Percentiles rank a stretch among this genome's conserved stretches.
These are phyloP conservation scores for Euura saliciscinereae DNA, from an alignment of 1,140 invertebrate genomes.

Conservation along the genomic window DNA sequence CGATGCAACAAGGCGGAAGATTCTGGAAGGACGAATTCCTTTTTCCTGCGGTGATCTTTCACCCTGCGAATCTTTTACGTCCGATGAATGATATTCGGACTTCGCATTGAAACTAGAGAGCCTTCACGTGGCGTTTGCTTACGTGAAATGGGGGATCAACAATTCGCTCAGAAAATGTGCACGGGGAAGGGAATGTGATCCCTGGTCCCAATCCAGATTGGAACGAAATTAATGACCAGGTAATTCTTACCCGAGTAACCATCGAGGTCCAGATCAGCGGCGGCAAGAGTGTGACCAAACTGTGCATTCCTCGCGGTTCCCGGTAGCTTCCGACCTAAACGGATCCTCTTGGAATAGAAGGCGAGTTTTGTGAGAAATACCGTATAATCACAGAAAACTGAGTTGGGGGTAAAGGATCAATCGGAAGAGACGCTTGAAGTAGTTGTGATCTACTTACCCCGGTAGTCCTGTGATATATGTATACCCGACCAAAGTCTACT, in stretches of 20 bases:
- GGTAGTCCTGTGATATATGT: slow-evolving; percentile 59
- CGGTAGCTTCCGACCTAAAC: slow-evolving; percentile 53
- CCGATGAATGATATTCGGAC: too few species aligned
- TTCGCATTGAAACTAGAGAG: too few species aligned
- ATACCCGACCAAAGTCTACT: slow-evolving; percentile 66
- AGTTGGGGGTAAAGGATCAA: background rate
- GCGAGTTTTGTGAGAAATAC: background rate
- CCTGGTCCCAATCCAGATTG: too few species aligned
- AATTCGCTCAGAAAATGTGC: too few species aligned
- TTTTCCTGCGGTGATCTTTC: too few species aligned
- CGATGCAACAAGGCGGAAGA: too few species aligned
- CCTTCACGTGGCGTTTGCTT: too few species aligned
- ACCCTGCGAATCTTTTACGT: too few species aligned
- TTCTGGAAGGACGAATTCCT: too few species aligned
- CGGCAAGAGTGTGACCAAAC: slow-evolving; percentile 67
- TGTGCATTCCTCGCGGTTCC: slow-evolving; percentile 56
- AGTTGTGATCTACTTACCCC: slow-evolving; percentile 24
- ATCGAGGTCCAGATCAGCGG: slow-evolving; percentile 71
- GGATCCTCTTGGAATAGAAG: slow-evolving; percentile 20
- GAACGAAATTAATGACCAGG: too few species aligned
- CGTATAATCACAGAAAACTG: background rate
- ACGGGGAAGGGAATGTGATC: too few species aligned
- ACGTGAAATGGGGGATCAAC: too few species aligned
- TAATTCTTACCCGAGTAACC: slow-evolving; percentile 58
- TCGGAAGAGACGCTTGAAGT: background rate